Percentiles rank a stretch among this genome's conserved stretches.
These are phyloP conservation scores for Albula glossodonta DNA, from an alignment of 2,113 vertebrate genomes.

Conservation along the genomic window DNA sequence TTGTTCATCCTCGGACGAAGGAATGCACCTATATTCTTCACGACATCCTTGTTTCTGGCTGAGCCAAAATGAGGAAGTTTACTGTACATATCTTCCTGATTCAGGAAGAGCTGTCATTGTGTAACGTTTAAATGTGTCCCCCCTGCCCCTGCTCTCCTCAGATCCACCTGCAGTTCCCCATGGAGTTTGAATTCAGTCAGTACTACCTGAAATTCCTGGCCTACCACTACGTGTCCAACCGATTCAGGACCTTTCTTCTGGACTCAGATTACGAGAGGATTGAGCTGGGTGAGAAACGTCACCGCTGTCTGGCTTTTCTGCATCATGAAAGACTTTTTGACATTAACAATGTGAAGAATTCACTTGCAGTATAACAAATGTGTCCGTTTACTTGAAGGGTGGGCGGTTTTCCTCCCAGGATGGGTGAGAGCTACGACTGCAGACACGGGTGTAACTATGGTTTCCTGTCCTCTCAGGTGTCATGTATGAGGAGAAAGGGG, in stretches of 20 bases:
- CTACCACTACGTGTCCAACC: slow-evolving; percentile 91
- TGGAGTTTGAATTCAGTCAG: slow-evolving; percentile 98
- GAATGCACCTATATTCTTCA: too few relatives aligned
- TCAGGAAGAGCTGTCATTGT: not conserved
- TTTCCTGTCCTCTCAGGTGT: slow-evolving; percentile 64
- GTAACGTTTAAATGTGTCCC: not conserved
- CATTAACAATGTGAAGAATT: too few relatives aligned
- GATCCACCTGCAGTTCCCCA: slow-evolving; percentile 95
- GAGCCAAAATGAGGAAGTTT: not conserved
- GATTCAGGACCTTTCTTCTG: slow-evolving; percentile 93
- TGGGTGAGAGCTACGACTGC: too few relatives aligned
- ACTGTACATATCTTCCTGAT: not conserved
- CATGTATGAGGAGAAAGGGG: slow-evolving; percentile 91
- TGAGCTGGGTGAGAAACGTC: slow-evolving; percentile 78
- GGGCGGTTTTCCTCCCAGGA: too few relatives aligned
- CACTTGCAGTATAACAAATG: too few relatives aligned
- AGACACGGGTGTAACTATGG: not conserved
- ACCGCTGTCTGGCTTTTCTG: not conserved
- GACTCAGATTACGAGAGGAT: slow-evolving; percentile 96
- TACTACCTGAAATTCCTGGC: slow-evolving; percentile 97
- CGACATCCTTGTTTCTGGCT: too few relatives aligned
- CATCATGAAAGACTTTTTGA: not conserved
- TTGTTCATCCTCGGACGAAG: too few relatives aligned
- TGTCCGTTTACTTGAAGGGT: too few relatives aligned
- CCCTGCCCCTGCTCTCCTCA: slow-evolving; percentile 45